A percentile compares a stretch with the other conserved stretches of the same genome.
These are phyloP conservation scores for Danio tinwini DNA, from an alignment of 2,797 vertebrate species.

Conservation along the genomic window DNA sequence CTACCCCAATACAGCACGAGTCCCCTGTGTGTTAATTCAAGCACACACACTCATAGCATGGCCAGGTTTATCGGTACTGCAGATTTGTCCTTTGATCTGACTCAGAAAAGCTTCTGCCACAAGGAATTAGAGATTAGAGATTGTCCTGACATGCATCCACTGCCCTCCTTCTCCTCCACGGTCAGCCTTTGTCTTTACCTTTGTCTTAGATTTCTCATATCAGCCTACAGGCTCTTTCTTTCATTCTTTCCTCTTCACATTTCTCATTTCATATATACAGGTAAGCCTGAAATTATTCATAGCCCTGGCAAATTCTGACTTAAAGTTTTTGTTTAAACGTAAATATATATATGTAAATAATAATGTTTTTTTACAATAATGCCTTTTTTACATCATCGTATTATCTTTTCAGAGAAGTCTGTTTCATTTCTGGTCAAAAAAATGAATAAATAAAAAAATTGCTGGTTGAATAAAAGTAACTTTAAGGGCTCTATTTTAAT, in stretches of 20 bases:
- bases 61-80: conserved; percentile 63
- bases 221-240: not conserved
- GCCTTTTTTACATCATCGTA: too few relatives aligned
- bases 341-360: too few relatives aligned
- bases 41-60: conserved; percentile 34
- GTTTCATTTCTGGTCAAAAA: too few relatives aligned
- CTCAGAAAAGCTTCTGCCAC: conserved; percentile 60
- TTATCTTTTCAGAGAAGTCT: too few relatives aligned
- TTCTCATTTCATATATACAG: too few relatives aligned
- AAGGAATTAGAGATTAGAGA: conserved; percentile 67
- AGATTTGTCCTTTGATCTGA: conserved; percentile 71
- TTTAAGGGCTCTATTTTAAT: too few relatives aligned
- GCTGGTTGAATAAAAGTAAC: too few relatives aligned
- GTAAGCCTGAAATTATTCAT: too few relatives aligned
- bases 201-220: conserved; percentile 12
- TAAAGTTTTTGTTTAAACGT: too few relatives aligned
- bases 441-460: too few relatives aligned
- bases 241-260: conserved; percentile 7
- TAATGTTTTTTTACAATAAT: too few relatives aligned
- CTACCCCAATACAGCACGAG: conserved; percentile 40
- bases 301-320: too few relatives aligned
- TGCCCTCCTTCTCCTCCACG: conserved; percentile 16
- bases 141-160: conserved; percentile 55
- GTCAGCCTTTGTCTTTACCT: conserved; percentile 33
- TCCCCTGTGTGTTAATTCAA: not conserved